Evolutionary conservation across 2,888 invertebrate genomes (phyloP).

Genomic region (Volucella zonaria): DNA sequence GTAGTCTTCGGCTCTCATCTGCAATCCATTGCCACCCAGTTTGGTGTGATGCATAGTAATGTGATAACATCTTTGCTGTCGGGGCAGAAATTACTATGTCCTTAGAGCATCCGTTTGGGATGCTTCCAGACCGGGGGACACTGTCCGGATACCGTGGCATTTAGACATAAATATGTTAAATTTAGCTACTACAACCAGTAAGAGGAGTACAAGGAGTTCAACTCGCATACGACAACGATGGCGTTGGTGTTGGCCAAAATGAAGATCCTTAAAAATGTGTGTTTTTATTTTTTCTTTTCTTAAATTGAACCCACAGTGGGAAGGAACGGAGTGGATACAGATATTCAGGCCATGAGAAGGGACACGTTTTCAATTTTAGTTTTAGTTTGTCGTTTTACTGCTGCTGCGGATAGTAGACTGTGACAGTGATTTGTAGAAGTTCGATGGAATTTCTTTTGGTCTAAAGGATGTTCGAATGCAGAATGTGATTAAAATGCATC

Average conservation of each 20-base stretch:
- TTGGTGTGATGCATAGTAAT: slow-evolving; percentile 70
- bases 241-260: slow-evolving; percentile 16
- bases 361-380: slow-evolving; percentile 64
- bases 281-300: neutral
- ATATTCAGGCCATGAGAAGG: neutral
- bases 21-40: slow-evolving; percentile 28
- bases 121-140: slow-evolving; percentile 44
- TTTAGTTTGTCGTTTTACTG: neutral
- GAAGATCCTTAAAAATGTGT: too few relatives aligned
- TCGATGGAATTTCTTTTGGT: slow-evolving; percentile 61
- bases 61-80: slow-evolving; percentile 71
- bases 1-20: neutral
- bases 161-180: slow-evolving; percentile 70
- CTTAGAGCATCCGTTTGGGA: slow-evolving; percentile 61
- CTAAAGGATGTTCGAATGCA: slow-evolving; percentile 35
- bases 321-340: slow-evolving; percentile 6
- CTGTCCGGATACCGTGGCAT: slow-evolving; percentile 65
- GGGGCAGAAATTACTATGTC: slow-evolving; percentile 68
- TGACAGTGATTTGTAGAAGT: slow-evolving; percentile 50
- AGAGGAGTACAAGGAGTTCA: too few relatives aligned
- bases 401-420: neutral
- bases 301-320: neutral
- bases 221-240: neutral
- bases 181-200: slow-evolving; percentile 40
- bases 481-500: slow-evolving; percentile 53